These are phyloP conservation scores for Eurytoma californica DNA, from an alignment of 2,888 invertebrate species.

Conservation along the genomic window DNA sequence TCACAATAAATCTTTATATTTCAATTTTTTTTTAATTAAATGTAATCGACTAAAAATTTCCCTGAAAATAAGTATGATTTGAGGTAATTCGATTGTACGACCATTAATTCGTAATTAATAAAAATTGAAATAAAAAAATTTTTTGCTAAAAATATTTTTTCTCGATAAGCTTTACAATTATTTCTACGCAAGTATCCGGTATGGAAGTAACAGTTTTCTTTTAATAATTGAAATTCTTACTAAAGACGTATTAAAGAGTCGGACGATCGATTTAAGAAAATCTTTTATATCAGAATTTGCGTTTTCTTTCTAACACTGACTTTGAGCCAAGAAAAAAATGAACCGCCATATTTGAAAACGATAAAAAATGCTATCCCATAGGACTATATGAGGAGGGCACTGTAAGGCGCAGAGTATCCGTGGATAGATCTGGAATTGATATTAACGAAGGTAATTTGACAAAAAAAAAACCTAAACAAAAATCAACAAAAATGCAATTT, in stretches of 20 bases:
- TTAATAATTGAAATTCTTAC: no score
- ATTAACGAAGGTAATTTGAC: constrained; percentile 77
- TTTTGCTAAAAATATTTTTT: no score
- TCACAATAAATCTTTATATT: constrained; percentile 1
- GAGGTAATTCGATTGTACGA: no score
- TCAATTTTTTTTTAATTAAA: constrained; percentile 1
- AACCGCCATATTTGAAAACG: constrained; percentile 58
- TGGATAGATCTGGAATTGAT: constrained; percentile 78
- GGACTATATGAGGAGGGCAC: constrained; percentile 73
- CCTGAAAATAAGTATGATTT: constrained; percentile 13
- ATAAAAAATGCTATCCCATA: constrained; percentile 67
- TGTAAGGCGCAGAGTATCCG: constrained; percentile 77
- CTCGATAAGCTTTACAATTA: no score
- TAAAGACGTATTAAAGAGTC: no score
- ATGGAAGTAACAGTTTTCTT: no score
- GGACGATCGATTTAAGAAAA: no score
- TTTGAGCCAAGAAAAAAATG: constrained; percentile 50
- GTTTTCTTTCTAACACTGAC: constrained; percentile 33
- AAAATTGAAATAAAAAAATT: no score
- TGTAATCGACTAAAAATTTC: constrained; percentile 23
- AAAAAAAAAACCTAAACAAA: constrained; percentile 31
- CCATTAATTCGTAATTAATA: no score
- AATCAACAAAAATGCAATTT: not conserved
- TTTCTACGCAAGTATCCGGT: no score
- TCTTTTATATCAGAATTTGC: constrained; percentile 54